Conservation (phyloP, 2,797 vertebrate species). For the Arremon aurantiirostris region DNA sequence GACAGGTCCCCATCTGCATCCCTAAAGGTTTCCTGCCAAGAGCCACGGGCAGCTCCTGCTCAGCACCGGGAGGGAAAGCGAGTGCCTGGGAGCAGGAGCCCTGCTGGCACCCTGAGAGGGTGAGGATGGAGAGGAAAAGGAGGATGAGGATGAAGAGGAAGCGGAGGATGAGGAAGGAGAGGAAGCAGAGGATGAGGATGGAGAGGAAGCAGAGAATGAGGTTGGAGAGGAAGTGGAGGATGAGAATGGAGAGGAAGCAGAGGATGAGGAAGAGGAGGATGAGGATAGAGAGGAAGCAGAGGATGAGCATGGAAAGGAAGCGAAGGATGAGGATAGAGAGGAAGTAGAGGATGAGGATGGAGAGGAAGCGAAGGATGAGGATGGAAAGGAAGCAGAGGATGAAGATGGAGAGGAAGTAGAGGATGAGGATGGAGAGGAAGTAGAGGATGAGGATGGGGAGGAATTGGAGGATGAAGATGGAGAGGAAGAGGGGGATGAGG, state of each 20-base stretch:
- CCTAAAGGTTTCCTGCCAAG: not conserved
- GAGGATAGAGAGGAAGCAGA: not conserved
- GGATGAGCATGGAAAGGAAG: not conserved
- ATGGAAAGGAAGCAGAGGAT: no score
- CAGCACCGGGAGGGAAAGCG: rapidly evolving
- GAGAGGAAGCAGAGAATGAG: not conserved
- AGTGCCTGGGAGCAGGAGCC: not conserved
- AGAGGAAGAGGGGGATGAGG: no score
- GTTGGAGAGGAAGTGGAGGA: rapidly evolving
- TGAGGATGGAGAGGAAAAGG: not conserved
- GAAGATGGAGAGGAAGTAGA: not conserved
- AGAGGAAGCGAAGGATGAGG: not conserved
- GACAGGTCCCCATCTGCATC: rapidly evolving
- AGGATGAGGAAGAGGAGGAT: no score
- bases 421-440: not conserved
- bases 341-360: not conserved
- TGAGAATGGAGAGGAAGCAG: no score
- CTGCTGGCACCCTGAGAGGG: no score
- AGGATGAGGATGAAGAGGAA: not conserved
- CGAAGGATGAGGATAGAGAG: no score
- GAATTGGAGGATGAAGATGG: not conserved
- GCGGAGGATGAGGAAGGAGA: rapidly evolving
- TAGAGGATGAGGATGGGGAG: not conserved
- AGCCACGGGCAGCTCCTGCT: rapidly evolving
- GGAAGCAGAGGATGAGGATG: rapidly evolving